Percentiles rank a stretch among this genome's conserved stretches.
Evolutionary conservation across 2,113 vertebrate genomes (phyloP).

Genomic region (Oxyura jamaicensis): DNA sequence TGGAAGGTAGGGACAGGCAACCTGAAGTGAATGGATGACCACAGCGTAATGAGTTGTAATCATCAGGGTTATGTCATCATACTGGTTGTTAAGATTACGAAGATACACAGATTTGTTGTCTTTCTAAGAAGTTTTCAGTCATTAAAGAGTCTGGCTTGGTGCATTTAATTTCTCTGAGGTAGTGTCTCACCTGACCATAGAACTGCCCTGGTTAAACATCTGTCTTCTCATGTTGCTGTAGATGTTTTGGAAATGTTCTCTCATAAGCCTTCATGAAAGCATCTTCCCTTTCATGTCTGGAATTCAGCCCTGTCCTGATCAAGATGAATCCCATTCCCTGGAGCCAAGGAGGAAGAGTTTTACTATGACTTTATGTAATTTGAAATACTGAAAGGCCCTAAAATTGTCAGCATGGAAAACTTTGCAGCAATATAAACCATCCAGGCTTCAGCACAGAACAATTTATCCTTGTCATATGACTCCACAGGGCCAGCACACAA

Average conservation of each 20-base stretch:
- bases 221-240: background rate
- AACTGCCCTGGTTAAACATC: background rate
- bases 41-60: background rate
- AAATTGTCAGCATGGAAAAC: slow-evolving; percentile 46
- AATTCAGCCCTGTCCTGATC: background rate
- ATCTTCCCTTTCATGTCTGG: background rate
- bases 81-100: background rate
- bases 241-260: background rate
- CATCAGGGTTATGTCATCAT: background rate
- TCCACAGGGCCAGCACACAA: slow-evolving; percentile 2
- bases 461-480: slow-evolving; percentile 5
- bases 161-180: background rate
- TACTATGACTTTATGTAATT: slow-evolving; percentile 41
- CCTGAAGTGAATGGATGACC: background rate
- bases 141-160: background rate
- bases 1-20: background rate
- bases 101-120: background rate
- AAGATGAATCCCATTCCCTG: slow-evolving; percentile 3
- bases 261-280: background rate
- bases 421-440: background rate
- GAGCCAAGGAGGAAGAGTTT: slow-evolving; percentile 20
- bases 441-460: background rate
- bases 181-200: background rate
- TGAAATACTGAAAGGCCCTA: slow-evolving; percentile 14
- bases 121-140: background rate